These are phyloP conservation scores for Ondatra zibethicus DNA, from an alignment of 2,113 vertebrate genomes.

Conservation along the genomic window DNA sequence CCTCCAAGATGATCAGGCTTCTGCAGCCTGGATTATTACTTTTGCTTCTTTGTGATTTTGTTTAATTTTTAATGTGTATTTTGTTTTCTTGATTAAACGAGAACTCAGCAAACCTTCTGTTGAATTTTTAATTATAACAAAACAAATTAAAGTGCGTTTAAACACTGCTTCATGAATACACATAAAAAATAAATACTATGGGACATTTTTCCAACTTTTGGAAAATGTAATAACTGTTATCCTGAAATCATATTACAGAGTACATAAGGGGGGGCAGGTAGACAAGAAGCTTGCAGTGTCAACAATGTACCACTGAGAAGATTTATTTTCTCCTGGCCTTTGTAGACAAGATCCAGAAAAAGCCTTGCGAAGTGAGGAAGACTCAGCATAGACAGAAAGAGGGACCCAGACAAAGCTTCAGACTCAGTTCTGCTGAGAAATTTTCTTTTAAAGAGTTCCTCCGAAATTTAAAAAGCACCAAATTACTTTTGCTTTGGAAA, in stretches of 20 bases:
- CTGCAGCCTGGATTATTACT: not conserved
- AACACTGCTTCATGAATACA: not conserved
- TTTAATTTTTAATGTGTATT: conserved; percentile 36
- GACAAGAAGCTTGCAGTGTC: not conserved
- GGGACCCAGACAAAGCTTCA: not conserved
- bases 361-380: conserved; percentile 20
- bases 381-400: not conserved
- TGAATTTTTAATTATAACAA: conserved; percentile 48
- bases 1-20: not conserved
- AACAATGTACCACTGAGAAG: conserved; percentile 15
- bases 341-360: conserved; percentile 23
- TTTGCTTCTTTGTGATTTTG: conserved; percentile 30
- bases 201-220: not conserved
- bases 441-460: conserved; percentile 38
- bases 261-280: not conserved
- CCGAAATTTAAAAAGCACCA: conserved; percentile 35
- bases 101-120: not conserved
- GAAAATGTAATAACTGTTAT: not conserved
- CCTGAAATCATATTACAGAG: not conserved
- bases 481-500: not conserved
- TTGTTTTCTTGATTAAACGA: conserved; percentile 14
- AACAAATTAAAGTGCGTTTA: conserved; percentile 31
- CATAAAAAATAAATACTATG: not conserved
- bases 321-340: not conserved
- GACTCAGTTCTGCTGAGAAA: not conserved